These are phyloP conservation scores for Gasteruption jaculator DNA, from an alignment of 2,888 invertebrate species.

Conservation along the genomic window DNA sequence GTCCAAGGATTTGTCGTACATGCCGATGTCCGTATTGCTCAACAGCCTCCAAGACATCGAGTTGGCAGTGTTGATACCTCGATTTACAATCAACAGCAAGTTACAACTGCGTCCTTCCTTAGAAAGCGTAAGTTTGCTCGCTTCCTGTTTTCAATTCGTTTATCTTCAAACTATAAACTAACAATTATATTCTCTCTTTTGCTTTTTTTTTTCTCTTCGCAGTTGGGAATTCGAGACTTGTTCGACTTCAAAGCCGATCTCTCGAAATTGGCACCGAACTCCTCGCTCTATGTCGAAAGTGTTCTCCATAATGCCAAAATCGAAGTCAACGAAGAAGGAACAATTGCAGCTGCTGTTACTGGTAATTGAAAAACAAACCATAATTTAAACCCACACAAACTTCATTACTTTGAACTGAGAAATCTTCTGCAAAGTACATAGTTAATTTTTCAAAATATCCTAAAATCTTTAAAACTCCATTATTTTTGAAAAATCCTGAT, in stretches of 20 bases:
- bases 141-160: conserved; percentile 6
- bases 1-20: conserved; percentile 57
- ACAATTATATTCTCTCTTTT: conserved; percentile 7
- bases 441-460: no score
- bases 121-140: conserved; percentile 51
- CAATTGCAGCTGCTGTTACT: conserved; percentile 62
- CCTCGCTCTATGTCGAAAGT: conserved; percentile 53
- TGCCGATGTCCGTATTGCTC: conserved; percentile 54
- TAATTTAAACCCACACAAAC: not conserved
- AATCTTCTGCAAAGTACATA: no score
- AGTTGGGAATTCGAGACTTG: conserved; percentile 60
- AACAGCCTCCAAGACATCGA: conserved; percentile 53
- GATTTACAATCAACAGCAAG: conserved; percentile 59
- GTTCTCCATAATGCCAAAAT: conserved; percentile 63
- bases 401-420: no score
- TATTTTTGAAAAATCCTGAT: no score
- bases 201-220: conserved; percentile 30
- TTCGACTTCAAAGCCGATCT: conserved; percentile 59
- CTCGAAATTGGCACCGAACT: conserved; percentile 54
- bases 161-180: not conserved
- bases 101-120: conserved; percentile 55
- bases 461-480: no score
- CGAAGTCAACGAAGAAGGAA: conserved; percentile 64
- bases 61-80: conserved; percentile 58
- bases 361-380: conserved; percentile 33